Evolutionary conservation across 2,888 invertebrate genomes (phyloP), one percentile per base, ranked within the genome.

Genomic region (Andrena praecox): DNA sequence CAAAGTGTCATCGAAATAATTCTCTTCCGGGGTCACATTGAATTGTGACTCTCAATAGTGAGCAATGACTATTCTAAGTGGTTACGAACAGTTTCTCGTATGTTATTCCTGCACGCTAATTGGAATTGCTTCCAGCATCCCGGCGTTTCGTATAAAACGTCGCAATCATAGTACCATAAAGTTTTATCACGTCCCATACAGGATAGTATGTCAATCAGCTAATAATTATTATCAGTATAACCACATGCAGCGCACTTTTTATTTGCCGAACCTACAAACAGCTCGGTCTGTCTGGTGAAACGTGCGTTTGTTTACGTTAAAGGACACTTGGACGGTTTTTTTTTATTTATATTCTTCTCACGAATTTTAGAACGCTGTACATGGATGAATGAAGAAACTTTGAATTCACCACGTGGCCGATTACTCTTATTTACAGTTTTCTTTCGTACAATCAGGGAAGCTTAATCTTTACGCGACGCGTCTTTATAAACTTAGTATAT

Each of bases 121-220:
- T 77, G 79, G 82, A 77, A 81, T 82, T 64, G 68, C 80, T 78
- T 87, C 84, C 63, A 76, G 77, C n/a, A 73, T 59, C 68, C 66
- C 80, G 77, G 73, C 74, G 80, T 80, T 88, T 33, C 90, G 87
- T 74, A 82, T 77, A 48, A 89, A 88, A 84, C 88, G 87, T 72
- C 87, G 89, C 72, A 86, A 92, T 85, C 90, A 86, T 86, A 89
- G 90, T 79, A 90, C 89, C 81, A 90, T 92, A 74, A 91, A 93
- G 91, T 94, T 93, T 84, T 94, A 94, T 81, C 94, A 94, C 89
- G 90, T 94, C 84, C 94, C 93, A 63, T 94, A 94, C 87, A 94
- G 94, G 89, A 93, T 94, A 94, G 74, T 76, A 64, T 75, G 69
- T 83, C 74, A 82, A 75, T 71, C 78, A 82, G 56, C 56, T 54